phyloP scores from a whole-genome alignment of 2,797 vertebrate genomes.

The Argya squamiceps region DNA sequence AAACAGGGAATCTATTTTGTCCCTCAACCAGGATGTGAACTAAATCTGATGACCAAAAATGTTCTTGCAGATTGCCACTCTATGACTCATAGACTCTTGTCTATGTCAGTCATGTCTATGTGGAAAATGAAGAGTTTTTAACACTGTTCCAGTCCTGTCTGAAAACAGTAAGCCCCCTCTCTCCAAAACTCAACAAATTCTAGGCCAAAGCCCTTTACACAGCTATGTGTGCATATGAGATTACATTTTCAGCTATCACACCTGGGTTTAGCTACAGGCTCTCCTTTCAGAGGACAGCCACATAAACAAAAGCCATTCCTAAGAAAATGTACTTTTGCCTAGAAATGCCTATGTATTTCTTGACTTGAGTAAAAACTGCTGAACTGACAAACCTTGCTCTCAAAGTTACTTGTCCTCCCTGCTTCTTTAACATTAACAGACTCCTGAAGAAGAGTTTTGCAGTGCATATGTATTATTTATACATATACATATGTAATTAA shows the following conservation, averaged over 20 bases:
- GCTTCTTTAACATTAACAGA: not conserved
- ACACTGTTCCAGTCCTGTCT: not conserved
- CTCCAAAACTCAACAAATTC: not conserved
- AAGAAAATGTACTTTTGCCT: not conserved
- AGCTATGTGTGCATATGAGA: fast-evolving
- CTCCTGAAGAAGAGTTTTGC: not conserved
- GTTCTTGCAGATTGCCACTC: not conserved
- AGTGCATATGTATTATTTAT: not conserved
- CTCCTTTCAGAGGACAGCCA: not conserved
- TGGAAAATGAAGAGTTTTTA: not conserved
- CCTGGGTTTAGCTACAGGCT: not conserved
- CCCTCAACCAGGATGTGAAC: not conserved
- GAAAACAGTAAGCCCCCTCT: not conserved
- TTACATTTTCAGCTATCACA: not conserved
- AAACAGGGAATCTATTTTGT: not conserved
- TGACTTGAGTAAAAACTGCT: not conserved
- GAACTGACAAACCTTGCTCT: not conserved
- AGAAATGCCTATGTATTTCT: not conserved
- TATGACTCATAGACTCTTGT: too few species aligned
- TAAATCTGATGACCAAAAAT: not conserved
- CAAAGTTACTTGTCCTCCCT: not conserved
- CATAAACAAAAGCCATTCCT: not conserved
- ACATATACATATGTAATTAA: not conserved
- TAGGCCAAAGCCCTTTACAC: not conserved
- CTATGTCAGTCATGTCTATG: not conserved